Evolutionary conservation across 2,113 vertebrate species (phyloP), one percentile per base, ranked within the genome.

Genomic region (Tragelaphus strepsiceros): DNA sequence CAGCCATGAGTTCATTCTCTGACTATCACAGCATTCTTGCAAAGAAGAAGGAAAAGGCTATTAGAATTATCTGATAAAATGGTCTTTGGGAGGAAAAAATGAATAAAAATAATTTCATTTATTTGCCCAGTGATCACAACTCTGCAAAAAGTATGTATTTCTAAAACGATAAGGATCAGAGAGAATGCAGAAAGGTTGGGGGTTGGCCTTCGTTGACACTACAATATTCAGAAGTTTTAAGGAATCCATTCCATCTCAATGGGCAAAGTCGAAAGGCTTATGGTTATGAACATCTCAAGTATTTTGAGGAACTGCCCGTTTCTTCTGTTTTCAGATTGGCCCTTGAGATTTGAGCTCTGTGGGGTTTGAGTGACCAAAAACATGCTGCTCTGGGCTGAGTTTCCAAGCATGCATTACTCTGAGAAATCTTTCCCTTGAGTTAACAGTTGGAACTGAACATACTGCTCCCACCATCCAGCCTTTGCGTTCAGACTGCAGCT

Each of bases 401-500:
- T 74, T 81, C 80, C 74, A 26, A 16, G 54, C 39, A 0, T 2
- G 0, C 22, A 0, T 91, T 21, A 54, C 95, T 62, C 26, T 81
- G 2, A 88, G 53, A 61, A 92, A 90, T 13, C 87, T 22, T 43
- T 82, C 35, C 54, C 67, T 64, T 1, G 28, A 16, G 30, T 58
- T 35, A 39, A 46, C 67, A 81, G 58, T 67, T 97, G 96, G 39
- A 28, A n/a, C 90, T 2, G 19, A 28, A 82, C 83, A 59, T 88
- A 16, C 82, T 74, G 30, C 82, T 67, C 19, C 74, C 61, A 13
- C 24, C 59, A 95, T 91, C 87, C 94, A 80, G 96, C 97, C 97
- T 92, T 39, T 56, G 51, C 22, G 16, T 95, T 46, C 87, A 67
- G 83, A 54, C 88, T 53, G 84, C 97, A 98, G 96, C 97, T 98